Percentiles rank a stretch among this genome's conserved stretches.
phyloP scores from a whole-genome alignment of 1,140 invertebrate species.

The Pseudomyrmex flavicornis region DNA sequence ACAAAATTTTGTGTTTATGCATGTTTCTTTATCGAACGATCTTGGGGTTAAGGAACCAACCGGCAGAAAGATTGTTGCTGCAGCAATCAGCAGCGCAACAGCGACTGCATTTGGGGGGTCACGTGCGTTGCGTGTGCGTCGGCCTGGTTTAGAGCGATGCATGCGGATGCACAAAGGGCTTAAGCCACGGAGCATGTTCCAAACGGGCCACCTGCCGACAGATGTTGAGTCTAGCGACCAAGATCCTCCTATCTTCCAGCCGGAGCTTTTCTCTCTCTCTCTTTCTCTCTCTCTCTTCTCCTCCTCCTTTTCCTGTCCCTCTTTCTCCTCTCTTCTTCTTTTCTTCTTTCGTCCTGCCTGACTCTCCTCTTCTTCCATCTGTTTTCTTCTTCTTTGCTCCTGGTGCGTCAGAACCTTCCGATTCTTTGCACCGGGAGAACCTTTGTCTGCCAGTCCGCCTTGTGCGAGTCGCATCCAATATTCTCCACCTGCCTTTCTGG shows the following conservation, averaged over 20 bases:
- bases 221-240: constrained; percentile 77
- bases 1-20: not conserved
- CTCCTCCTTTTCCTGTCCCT: not conserved
- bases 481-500: constrained; percentile 67
- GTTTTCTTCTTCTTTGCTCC: not conserved
- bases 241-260: constrained; percentile 63
- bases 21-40: constrained; percentile 61
- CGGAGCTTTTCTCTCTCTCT: constrained; percentile 3
- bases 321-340: not conserved
- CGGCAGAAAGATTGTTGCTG: constrained; percentile 65
- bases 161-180: constrained; percentile 74
- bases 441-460: constrained; percentile 63
- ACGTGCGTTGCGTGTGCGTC: constrained; percentile 70
- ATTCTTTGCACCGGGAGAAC: constrained; percentile 58
- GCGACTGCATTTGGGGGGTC: constrained; percentile 68
- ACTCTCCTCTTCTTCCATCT: constrained; percentile 17
- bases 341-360: not conserved
- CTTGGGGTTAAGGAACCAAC: constrained; percentile 68
- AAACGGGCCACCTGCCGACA: constrained; percentile 80
- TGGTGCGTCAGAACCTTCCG: constrained; percentile 28
- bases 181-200: constrained; percentile 73
- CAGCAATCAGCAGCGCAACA: constrained; percentile 62
- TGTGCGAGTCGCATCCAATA: constrained; percentile 64
- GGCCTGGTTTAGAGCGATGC: constrained; percentile 69
- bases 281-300: no score